Base-by-base conservation (phyloP, 2,888 invertebrate genomes). In the Carabus problematicus region DNA sequence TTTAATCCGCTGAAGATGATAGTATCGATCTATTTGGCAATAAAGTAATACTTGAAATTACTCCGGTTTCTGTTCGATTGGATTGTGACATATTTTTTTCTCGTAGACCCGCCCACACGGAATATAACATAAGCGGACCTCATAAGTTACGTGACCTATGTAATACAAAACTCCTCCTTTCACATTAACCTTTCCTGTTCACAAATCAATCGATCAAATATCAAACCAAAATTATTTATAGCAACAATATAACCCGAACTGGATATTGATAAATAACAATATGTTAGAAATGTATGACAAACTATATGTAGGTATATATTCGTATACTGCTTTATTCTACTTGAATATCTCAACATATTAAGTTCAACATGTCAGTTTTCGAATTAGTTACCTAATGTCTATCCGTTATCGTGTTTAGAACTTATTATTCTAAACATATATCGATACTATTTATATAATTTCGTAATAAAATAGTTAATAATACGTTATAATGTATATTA, bases 131-230 rank as follows among this genome's bases (percentile, higher is more conserved):
- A 14, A 8, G 3, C 3, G n/a, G 1, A n/a, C 7, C 14, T 12
- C 14, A 45, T 55, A 19, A 19, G 55, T 55, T n/a, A 55, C 43
- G 9, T 45, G 60, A 60, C 60, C 45, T 45, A 45, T 45, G 45
- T 16, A 45, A 60, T 43, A 43, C 43, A 60, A 43, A 60, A 45
- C 45, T 29, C 29, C 29, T 29, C 29, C 29, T 29, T 29, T 29
- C 29, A 42, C 19, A 60, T 60, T 60, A 60, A 60, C 60, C 60
- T 60, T 60, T 60, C 7, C 12, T 29, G 9, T 39, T n/a, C 11
- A 12, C 29, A 60, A n/a, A 60, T 60, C n/a, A 9, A 60, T 16
- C 43, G 18, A 60, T 60, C 60, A 45, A 60, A 60, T 60, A 60
- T 43, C 60, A 43, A 18, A 60, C 60, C 18, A 1, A 60, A 19